Evolutionary conservation across 2,113 vertebrate species (phyloP).

Genomic region (Fregata magnificens): DNA sequence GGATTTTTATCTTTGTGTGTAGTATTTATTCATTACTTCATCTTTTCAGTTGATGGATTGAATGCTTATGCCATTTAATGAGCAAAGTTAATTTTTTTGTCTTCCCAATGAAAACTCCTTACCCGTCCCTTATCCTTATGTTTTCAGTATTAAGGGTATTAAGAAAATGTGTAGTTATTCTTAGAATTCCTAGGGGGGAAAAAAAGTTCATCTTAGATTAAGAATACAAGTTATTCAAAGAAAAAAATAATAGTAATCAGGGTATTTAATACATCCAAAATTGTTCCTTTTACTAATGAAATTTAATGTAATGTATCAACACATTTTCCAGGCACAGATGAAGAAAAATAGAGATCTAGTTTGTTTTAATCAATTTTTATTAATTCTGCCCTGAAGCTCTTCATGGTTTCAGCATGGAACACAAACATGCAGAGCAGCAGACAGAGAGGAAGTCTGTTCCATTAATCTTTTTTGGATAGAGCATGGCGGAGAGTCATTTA

Average conservation of each 20-base stretch:
- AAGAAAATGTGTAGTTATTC: neutral
- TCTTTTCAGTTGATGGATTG: neutral
- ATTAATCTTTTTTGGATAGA: slow-evolving; percentile 14
- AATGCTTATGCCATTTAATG: neutral
- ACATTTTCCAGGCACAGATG: neutral
- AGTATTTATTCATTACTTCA: neutral
- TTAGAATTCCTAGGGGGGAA: neutral
- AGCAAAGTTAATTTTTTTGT: neutral
- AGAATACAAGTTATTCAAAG: neutral
- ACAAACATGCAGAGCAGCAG: neutral
- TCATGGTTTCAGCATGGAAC: slow-evolving; percentile 20
- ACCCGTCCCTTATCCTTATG: neutral
- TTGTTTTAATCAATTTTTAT: slow-evolving; percentile 47
- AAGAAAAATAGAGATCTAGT: slow-evolving; percentile 6
- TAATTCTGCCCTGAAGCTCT: slow-evolving; percentile 19
- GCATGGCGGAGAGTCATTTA: neutral
- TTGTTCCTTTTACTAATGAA: neutral
- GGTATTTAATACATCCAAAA: neutral
- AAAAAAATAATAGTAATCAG: neutral
- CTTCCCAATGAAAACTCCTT: neutral
- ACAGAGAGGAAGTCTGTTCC: neutral
- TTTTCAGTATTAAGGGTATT: neutral
- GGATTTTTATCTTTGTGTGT: neutral
- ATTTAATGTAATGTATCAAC: neutral
- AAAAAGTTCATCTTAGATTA: neutral